phyloP scores from a whole-genome alignment of 1,140 invertebrate species.

The Macrobrachium rosenbergii region DNA sequence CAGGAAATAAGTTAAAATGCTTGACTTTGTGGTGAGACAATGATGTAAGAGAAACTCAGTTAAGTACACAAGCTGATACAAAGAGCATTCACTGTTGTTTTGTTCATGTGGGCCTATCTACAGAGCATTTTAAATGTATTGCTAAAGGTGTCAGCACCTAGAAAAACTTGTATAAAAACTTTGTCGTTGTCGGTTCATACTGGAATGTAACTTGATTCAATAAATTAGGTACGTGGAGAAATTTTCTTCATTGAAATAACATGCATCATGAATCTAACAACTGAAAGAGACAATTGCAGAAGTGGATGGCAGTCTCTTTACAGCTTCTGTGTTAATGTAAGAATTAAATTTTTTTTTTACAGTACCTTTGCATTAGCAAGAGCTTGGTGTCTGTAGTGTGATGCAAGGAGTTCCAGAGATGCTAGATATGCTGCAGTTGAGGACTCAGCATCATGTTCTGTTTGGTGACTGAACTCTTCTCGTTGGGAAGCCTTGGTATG shows the following conservation, averaged over 20 bases:
- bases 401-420: conserved; percentile 62
- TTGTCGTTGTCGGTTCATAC: no score
- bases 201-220: no score
- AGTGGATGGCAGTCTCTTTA: neutral
- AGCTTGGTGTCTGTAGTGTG: conserved; percentile 64
- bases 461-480: neutral
- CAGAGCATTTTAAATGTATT: no score
- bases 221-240: no score
- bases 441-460: neutral
- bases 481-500: neutral
- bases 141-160: no score
- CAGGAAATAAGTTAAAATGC: neutral
- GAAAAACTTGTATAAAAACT: no score
- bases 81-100: neutral
- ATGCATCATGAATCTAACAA: no score
- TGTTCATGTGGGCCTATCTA: neutral
- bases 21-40: no score
- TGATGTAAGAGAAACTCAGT: neutral
- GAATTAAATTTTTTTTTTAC: neutral
- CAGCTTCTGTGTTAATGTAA: neutral
- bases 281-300: neutral
- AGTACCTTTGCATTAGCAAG: conserved; percentile 65
- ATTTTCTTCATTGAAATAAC: no score
- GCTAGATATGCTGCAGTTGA: conserved; percentile 62
- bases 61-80: neutral